Evolutionary conservation across 2,797 vertebrate genomes (phyloP), one percentile per base, ranked within the genome.

Genomic region (Anguilla pacifica): DNA sequence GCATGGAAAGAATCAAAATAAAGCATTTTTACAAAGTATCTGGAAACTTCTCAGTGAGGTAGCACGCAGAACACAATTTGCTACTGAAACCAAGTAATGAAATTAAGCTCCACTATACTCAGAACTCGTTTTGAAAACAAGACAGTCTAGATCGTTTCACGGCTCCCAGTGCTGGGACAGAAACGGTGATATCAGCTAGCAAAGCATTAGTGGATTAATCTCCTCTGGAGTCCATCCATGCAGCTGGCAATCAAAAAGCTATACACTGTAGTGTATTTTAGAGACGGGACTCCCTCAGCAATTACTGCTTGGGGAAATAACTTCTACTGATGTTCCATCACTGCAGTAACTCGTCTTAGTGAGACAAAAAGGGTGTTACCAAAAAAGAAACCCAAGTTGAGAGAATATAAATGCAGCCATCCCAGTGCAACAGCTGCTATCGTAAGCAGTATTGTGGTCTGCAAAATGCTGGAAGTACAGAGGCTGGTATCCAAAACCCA

Each of bases 191-290:
- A 77, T 55, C 67, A 35, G 51, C 64, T 19, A 86, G 67, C 85
- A 67, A 70, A 85, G 84, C 25, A 86, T 64, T 51, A 86, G 64
- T 31, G 43, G 10, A 31, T 86, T 86, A 72, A 74, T 74, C 64
- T 53, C 67, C 64, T 55, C 61, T 31, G n/a, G 64, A 86, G 46
- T 49, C 22, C 49, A 13, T 74, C 46, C 64, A 74, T 51, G 28
- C 46, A 39, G 31, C 35, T 17, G 46, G 49, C 43, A 74, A 86
- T 72, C 64, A 86, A 86, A 86, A 86, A 46, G 25, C 15, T 46
- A 17, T 4, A 4, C 57, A 11, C 67, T 74, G 35, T 74, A 55
- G 85, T 86, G 49, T 49, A 28, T 55, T 72, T 86, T 55, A 53
- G 67, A 49, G 22, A n/a, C 13, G 64, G 51, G 85, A 35, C 43